phyloP scores from a whole-genome alignment of 2,888 invertebrate genomes.

The Busseola fusca region DNA sequence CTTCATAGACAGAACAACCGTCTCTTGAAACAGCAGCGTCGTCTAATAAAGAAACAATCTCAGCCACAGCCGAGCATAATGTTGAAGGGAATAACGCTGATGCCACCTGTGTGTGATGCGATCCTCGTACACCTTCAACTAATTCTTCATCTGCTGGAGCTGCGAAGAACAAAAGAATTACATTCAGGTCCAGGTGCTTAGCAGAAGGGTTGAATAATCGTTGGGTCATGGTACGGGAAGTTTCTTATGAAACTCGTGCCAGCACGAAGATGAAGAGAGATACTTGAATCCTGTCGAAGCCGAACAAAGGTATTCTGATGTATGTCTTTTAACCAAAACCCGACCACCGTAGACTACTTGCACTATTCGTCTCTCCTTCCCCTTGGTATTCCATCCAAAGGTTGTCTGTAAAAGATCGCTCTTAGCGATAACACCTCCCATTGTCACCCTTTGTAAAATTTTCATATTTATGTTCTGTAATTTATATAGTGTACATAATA shows the following conservation, averaged over 20 bases:
- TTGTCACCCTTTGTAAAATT: too few species aligned
- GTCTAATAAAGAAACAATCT: slow-evolving; percentile 97
- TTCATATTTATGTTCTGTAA: too few species aligned
- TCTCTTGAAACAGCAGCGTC: slow-evolving; percentile 98
- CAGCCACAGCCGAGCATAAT: slow-evolving; percentile 98
- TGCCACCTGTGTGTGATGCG: slow-evolving; percentile 96
- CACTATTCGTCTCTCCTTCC: too few species aligned
- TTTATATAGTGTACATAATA: too few species aligned
- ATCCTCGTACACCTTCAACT: slow-evolving; percentile 92
- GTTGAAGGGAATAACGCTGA: slow-evolving; percentile 99
- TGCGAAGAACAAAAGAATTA: slow-evolving; percentile 46
- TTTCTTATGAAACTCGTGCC: not conserved
- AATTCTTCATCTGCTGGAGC: slow-evolving; percentile 89
- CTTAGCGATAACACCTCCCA: too few species aligned
- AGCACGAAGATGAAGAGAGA: not conserved
- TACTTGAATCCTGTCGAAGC: not conserved
- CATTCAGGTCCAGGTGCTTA: not conserved
- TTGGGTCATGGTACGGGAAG: not conserved
- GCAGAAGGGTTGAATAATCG: not conserved
- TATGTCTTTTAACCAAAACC: not conserved
- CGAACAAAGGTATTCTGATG: not conserved
- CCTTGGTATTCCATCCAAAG: too few species aligned
- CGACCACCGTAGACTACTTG: too few species aligned
- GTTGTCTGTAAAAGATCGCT: too few species aligned
- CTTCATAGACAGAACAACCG: slow-evolving; percentile 98